These are phyloP conservation scores for Sinohyriopsis cumingii DNA, from an alignment of 2,888 invertebrate species.

Conservation along the genomic window DNA sequence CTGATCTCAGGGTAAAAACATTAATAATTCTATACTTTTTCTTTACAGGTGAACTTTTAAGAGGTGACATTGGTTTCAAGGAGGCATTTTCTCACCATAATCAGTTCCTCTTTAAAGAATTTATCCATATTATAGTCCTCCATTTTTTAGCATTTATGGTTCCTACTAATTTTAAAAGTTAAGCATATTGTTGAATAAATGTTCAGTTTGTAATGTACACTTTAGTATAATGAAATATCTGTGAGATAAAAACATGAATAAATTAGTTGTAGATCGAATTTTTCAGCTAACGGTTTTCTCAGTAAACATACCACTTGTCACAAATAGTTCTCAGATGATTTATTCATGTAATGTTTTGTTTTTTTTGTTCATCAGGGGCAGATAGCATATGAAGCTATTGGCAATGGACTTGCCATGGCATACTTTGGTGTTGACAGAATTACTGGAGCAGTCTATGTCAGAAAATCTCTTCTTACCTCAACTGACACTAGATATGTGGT, in stretches of 20 bases:
- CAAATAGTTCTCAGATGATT: neutral
- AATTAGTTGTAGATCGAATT: no score
- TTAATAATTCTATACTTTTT: no score
- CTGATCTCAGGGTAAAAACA: constrained; percentile 2
- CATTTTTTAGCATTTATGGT: no score
- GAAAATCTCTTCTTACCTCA: constrained; percentile 39
- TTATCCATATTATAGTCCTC: no score
- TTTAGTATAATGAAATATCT: neutral
- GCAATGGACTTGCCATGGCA: constrained; percentile 34
- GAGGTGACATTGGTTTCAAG: neutral
- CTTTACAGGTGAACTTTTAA: no score
- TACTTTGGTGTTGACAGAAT: constrained; percentile 49
- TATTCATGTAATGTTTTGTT: neutral
- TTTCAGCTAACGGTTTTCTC: constrained; percentile 3
- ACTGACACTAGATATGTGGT: constrained; percentile 32
- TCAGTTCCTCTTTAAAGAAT: neutral
- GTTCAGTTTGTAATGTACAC: neutral
- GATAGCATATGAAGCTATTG: constrained; percentile 31
- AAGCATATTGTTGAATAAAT: constrained; percentile 1
- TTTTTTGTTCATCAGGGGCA: constrained; percentile 25
- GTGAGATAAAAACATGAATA: no score
- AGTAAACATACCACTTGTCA: neutral
- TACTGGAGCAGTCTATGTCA: constrained; percentile 49
- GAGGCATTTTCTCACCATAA: neutral
- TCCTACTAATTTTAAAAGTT: no score